Evolutionary conservation across 2,113 vertebrate species (phyloP).

Genomic region (Tachycineta bicolor): DNA sequence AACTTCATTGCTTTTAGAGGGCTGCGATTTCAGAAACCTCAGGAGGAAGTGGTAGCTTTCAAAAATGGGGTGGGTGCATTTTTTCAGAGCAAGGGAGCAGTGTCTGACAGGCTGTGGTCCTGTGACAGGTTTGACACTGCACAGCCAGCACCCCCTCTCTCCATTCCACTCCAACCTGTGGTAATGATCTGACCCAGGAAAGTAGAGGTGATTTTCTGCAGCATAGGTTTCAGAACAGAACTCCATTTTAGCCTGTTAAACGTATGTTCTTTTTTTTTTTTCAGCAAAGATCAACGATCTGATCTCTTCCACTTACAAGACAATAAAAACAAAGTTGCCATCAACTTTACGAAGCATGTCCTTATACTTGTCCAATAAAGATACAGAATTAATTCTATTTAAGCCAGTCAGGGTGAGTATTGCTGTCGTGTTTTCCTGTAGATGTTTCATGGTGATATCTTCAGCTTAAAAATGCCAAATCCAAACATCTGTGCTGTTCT

Average conservation of each 20-base stretch:
- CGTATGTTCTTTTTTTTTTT: constrained; percentile 63
- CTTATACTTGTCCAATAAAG: constrained; percentile 94
- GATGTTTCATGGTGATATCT: neutral
- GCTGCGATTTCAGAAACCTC: neutral
- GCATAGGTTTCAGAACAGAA: neutral
- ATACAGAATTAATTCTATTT: constrained; percentile 97
- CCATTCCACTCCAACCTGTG: neutral
- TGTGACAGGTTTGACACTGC: neutral
- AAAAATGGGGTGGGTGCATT: neutral
- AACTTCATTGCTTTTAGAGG: neutral
- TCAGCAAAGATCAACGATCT: constrained; percentile 93
- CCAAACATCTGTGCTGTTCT: neutral
- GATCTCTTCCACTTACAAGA: constrained; percentile 88
- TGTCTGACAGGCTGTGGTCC: neutral
- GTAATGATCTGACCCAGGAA: neutral
- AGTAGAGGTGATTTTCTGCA: neutral
- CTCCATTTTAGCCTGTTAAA: neutral
- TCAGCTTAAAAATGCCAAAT: neutral
- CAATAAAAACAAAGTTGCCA: constrained; percentile 93
- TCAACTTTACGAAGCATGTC: constrained; percentile 92
- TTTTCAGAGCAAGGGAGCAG: neutral
- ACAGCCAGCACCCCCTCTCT: neutral
- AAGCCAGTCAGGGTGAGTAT: constrained; percentile 94
- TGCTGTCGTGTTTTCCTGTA: neutral
- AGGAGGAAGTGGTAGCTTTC: neutral